Conservation (phyloP, 2,888 invertebrate genomes). For the Achlya flavicornis region DNA sequence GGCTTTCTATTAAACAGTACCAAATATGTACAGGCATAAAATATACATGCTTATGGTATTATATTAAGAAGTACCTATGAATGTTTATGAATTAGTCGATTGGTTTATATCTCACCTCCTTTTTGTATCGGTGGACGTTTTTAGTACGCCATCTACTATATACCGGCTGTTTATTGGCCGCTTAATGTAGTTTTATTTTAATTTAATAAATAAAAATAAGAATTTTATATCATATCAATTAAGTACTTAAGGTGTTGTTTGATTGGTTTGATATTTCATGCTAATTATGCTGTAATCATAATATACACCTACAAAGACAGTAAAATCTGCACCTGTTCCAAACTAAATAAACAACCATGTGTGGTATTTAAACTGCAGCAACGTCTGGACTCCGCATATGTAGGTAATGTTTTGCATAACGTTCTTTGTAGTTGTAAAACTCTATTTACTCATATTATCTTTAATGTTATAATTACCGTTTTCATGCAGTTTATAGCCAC, state of each 20-base stretch:
- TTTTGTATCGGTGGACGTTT: constrained; percentile 29
- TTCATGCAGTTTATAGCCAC: neutral
- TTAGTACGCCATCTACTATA: constrained; percentile 26
- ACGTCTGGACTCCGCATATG: neutral
- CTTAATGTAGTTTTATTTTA: neutral
- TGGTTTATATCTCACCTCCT: constrained; percentile 21
- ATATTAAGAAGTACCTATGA: neutral
- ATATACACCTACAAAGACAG: neutral
- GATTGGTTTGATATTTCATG: neutral
- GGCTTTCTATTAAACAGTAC: neutral
- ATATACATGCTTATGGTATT: neutral
- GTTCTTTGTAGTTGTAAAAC: neutral
- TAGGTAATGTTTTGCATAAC: neutral
- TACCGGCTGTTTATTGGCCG: constrained; percentile 24
- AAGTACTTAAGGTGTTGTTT: neutral
- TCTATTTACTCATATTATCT: neutral
- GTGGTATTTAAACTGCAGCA: neutral
- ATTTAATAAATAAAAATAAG: neutral
- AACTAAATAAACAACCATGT: neutral
- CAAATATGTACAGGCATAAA: neutral
- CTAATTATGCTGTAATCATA: neutral
- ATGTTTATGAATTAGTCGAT: constrained; percentile 15
- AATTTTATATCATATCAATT: neutral
- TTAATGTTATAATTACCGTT: constrained; percentile 1
- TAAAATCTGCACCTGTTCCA: neutral